Conservation (phyloP, 2,888 invertebrate species). For the Helleia helle region DNA sequence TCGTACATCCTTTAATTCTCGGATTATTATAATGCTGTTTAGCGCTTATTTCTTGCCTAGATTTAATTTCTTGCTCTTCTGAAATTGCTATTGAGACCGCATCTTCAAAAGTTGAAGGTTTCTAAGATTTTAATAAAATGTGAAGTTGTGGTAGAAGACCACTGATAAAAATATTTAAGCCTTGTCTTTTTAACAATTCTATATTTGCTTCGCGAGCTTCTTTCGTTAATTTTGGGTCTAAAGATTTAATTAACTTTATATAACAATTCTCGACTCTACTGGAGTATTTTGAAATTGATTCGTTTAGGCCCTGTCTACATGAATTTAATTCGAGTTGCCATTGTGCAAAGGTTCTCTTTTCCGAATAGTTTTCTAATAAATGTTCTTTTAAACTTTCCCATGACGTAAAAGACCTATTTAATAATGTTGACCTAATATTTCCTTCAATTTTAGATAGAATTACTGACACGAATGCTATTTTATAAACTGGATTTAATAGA, state of each 20-base stretch:
- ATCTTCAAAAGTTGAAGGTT: conserved; percentile 24
- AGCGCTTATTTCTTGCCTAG: conserved; percentile 21
- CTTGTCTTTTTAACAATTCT: conserved; percentile 27
- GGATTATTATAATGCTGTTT: too few relatives aligned
- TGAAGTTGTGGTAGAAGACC: conserved; percentile 27
- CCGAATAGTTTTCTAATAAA: conserved; percentile 13
- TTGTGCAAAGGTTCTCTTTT: conserved; percentile 14
- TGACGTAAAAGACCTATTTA: not conserved
- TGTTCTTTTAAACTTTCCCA: conserved; percentile 7
- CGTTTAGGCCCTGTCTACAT: conserved; percentile 13
- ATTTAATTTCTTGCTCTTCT: conserved; percentile 26
- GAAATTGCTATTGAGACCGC: conserved; percentile 26
- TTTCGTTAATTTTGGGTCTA: conserved; percentile 12
- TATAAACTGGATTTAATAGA: conserved; percentile 12
- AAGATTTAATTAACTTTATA: conserved; percentile 17
- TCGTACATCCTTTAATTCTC: conserved; percentile 12
- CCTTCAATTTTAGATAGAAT: conserved; percentile 14
- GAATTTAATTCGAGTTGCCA: conserved; percentile 18
- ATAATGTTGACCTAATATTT: conserved; percentile 12
- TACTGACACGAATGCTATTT: conserved; percentile 11
- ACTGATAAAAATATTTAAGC: conserved; percentile 28
- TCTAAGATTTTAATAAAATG: conserved; percentile 29
- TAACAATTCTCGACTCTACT: conserved; percentile 15
- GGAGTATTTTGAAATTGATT: conserved; percentile 13
- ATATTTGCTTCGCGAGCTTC: conserved; percentile 20